Conservation (phyloP, 2,797 vertebrate species). For the Hippopotamyrus pictus region DNA sequence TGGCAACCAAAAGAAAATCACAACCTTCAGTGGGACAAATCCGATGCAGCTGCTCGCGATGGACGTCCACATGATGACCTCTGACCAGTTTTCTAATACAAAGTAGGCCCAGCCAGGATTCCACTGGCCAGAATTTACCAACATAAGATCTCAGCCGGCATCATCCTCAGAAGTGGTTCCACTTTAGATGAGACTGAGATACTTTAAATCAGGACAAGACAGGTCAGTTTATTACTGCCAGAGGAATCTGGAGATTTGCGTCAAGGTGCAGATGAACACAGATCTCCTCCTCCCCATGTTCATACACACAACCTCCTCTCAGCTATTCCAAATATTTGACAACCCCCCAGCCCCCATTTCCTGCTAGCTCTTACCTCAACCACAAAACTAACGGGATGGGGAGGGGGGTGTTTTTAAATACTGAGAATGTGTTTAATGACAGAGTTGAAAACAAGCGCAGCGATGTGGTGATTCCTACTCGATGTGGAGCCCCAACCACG, state of each 20-base stretch:
- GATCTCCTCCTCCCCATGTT: not conserved
- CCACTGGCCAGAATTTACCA: not conserved
- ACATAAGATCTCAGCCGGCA: not conserved
- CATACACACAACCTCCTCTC: not conserved
- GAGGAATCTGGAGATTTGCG: not conserved
- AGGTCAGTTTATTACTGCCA: not conserved
- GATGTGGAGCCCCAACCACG: not conserved
- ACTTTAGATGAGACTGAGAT: not conserved
- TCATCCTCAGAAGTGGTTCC: not conserved
- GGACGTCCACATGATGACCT: not conserved
- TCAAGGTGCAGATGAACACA: not conserved
- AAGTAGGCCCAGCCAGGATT: not conserved
- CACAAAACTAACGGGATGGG: not conserved
- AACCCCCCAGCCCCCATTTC: not conserved
- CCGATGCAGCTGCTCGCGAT: not conserved
- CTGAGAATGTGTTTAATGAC: not conserved
- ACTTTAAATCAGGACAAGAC: not conserved
- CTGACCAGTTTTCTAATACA: not conserved
- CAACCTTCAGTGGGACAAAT: not conserved
- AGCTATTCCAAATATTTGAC: constrained; percentile 3
- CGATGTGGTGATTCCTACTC: not conserved
- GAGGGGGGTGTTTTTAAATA: not conserved
- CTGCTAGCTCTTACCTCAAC: not conserved
- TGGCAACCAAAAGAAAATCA: not conserved
- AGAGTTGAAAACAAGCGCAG: not conserved